Percentiles rank a stretch among this genome's conserved stretches.
Conservation (phyloP, 1,140 invertebrate genomes). For the Drosophila sucinea region DNA sequence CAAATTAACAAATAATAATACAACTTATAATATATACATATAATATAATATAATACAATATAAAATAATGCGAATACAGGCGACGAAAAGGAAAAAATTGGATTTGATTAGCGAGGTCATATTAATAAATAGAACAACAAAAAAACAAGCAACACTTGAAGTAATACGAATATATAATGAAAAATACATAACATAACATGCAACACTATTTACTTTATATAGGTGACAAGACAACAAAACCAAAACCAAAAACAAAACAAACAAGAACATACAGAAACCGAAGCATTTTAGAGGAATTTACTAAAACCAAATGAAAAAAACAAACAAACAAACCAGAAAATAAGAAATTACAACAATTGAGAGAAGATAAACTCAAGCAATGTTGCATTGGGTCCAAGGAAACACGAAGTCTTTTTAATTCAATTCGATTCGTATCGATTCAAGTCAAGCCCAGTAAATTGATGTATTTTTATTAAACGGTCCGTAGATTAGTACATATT, state of each 20-base stretch:
- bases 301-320: conserved; percentile 53
- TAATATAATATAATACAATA: conserved; percentile 31
- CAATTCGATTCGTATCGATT: conserved; percentile 31
- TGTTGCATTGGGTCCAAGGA: conserved; percentile 72
- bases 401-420: conserved; percentile 50
- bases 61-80: not conserved
- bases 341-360: conserved; percentile 41
- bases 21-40: conserved; percentile 27
- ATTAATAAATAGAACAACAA: conserved; percentile 60
- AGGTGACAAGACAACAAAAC: conserved; percentile 68
- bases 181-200: conserved; percentile 59
- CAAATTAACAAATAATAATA: conserved; percentile 33
- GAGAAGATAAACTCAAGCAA: conserved; percentile 59
- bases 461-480: conserved; percentile 66
- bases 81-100: conserved; percentile 47
- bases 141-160: conserved; percentile 23
- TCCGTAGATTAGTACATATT: conserved; percentile 72
- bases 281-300: conserved; percentile 81
- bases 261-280: conserved; percentile 59
- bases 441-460: conserved; percentile 37
- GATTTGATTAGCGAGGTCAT: conserved; percentile 71
- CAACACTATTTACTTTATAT: conserved; percentile 79
- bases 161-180: conserved; percentile 39
- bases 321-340: conserved; percentile 28
- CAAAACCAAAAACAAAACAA: not conserved